Conservation (phyloP, 2,113 vertebrate genomes). For the Xiphorhynchus elegans region DNA sequence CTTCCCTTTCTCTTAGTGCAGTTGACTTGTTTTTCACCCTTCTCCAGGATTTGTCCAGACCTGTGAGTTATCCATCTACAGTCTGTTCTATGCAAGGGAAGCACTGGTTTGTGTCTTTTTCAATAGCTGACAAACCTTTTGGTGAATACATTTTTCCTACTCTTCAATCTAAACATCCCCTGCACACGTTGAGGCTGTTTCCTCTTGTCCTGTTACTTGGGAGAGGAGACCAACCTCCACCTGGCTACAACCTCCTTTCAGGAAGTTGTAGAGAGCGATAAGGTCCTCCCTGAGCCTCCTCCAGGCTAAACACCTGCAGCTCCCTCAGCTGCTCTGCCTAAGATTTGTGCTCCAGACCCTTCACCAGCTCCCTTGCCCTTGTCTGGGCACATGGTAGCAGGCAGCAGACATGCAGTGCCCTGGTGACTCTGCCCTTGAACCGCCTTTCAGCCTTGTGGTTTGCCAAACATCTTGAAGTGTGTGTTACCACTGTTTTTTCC, state of each 20-base stretch:
- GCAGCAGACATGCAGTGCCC: neutral
- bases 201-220: neutral
- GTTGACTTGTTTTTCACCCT: neutral
- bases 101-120: neutral
- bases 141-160: neutral
- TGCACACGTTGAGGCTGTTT: neutral
- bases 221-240: neutral
- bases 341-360: neutral
- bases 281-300: neutral
- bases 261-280: accelerated
- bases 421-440: neutral
- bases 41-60: neutral
- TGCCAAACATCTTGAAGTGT: neutral
- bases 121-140: neutral
- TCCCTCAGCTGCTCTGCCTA: neutral
- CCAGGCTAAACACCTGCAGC: neutral
- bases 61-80: neutral
- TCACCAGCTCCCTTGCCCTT: neutral
- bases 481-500: neutral
- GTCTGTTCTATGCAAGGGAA: neutral
- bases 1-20: neutral
- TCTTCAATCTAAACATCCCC: neutral
- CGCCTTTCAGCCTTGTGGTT: neutral
- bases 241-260: neutral
- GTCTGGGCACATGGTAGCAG: neutral